Evolutionary conservation across 2,113 vertebrate species (phyloP).

Genomic region (Semicossyphus pulcher): DNA sequence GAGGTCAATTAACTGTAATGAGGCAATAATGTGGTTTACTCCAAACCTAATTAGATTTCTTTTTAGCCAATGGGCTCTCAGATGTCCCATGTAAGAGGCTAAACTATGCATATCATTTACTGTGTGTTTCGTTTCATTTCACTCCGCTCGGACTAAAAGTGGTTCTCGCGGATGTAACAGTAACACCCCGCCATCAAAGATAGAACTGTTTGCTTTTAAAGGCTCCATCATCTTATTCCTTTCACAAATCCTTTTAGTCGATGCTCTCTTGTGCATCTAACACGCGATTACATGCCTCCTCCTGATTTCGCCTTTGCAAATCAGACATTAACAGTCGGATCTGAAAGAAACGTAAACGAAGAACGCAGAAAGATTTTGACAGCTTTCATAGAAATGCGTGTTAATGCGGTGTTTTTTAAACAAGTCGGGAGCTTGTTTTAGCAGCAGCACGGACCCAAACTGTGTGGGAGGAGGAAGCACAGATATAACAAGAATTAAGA

Average conservation of each 20-base stretch:
- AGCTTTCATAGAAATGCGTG: neutral
- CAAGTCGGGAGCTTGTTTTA: neutral
- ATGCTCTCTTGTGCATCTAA: constrained; percentile 16
- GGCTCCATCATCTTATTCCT: constrained; percentile 23
- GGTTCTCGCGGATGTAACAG: constrained; percentile 34
- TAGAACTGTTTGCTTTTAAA: constrained; percentile 45
- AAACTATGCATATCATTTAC: constrained; percentile 75
- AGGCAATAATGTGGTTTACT: constrained; percentile 82
- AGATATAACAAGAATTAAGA: constrained; percentile 22
- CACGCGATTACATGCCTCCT: constrained; percentile 33
- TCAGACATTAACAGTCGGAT: constrained; percentile 15
- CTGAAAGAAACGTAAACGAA: neutral
- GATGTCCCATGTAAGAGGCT: constrained; percentile 73
- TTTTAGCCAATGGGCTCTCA: constrained; percentile 75
- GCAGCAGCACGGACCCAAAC: neutral
- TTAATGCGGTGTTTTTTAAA: neutral
- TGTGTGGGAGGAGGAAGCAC: constrained; percentile 1
- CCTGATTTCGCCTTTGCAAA: constrained; percentile 6
- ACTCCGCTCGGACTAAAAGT: constrained; percentile 46
- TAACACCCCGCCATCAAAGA: constrained; percentile 34
- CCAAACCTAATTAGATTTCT: constrained; percentile 78
- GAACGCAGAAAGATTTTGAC: neutral
- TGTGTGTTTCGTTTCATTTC: constrained; percentile 66
- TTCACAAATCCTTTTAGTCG: constrained; percentile 40
- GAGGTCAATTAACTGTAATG: constrained; percentile 85